Evolutionary conservation across 2,797 vertebrate species (phyloP).

Genomic region (Tragelaphus oryx): DNA sequence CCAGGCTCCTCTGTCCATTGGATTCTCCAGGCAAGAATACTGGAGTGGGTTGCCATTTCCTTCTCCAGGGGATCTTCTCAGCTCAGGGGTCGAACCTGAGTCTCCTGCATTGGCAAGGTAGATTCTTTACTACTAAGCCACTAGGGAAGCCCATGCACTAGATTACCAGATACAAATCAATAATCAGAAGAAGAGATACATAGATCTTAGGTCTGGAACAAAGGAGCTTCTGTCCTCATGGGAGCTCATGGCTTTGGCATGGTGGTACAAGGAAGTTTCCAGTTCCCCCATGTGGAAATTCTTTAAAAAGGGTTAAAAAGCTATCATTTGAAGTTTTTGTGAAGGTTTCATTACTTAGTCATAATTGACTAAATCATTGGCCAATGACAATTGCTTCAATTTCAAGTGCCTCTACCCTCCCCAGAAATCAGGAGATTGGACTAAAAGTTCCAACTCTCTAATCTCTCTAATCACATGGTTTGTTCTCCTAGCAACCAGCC

Average conservation of each 20-base stretch:
- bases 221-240: background rate
- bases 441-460: background rate
- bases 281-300: background rate
- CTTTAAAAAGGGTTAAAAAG: background rate
- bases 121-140: background rate
- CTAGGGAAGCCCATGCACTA: background rate
- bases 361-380: background rate
- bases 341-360: background rate
- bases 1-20: background rate
- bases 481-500: background rate
- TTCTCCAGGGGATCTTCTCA: background rate
- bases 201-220: background rate
- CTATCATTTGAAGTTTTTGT: background rate
- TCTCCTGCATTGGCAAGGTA: background rate
- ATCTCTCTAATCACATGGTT: background rate
- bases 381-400: background rate
- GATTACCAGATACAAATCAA: background rate
- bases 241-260: background rate
- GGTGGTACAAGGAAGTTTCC: background rate
- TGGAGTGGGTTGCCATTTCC: background rate
- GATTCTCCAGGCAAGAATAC: background rate
- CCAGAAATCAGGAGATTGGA: background rate
- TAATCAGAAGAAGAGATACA: background rate
- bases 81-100: rapidly evolving
- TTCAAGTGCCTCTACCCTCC: background rate